phyloP scores from a whole-genome alignment of 2,888 invertebrate genomes.

The Hypomecis punctinalis region DNA sequence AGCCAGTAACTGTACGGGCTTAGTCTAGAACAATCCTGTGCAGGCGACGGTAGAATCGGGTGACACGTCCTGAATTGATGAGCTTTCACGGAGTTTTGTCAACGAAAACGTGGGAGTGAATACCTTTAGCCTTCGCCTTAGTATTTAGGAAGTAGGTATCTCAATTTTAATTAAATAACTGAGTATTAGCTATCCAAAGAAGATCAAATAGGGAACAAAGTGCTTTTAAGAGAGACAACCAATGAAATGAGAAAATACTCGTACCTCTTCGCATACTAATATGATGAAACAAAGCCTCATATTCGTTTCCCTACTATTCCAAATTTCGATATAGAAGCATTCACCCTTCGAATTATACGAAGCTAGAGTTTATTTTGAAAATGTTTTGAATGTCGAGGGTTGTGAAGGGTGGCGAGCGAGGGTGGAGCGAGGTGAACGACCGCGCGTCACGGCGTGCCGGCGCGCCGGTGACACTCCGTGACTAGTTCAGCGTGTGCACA shows the following conservation, averaged over 20 bases:
- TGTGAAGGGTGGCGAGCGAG: slow-evolving; percentile 50
- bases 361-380: slow-evolving; percentile 41
- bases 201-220: neutral
- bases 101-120: neutral
- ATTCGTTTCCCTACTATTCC: slow-evolving; percentile 22
- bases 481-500: slow-evolving; percentile 26
- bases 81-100: slow-evolving; percentile 37
- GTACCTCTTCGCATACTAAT: neutral
- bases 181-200: neutral
- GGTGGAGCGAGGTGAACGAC: slow-evolving; percentile 65
- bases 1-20: slow-evolving; percentile 75
- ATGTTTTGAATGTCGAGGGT: slow-evolving; percentile 49
- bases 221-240: neutral
- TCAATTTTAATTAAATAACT: neutral
- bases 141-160: neutral
- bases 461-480: slow-evolving; percentile 22
- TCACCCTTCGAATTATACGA: slow-evolving; percentile 23
- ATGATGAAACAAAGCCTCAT: slow-evolving; percentile 24
- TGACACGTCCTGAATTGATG: slow-evolving; percentile 79
- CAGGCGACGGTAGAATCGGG: slow-evolving; percentile 67
- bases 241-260: neutral
- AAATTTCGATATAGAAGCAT: slow-evolving; percentile 7
- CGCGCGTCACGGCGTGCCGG: slow-evolving; percentile 51
- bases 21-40: slow-evolving; percentile 81
- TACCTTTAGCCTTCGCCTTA: neutral